Evolutionary conservation across 2,888 invertebrate species (phyloP), one percentile per base, ranked within the genome.

Genomic region (Caenorhabditis virilis): DNA sequence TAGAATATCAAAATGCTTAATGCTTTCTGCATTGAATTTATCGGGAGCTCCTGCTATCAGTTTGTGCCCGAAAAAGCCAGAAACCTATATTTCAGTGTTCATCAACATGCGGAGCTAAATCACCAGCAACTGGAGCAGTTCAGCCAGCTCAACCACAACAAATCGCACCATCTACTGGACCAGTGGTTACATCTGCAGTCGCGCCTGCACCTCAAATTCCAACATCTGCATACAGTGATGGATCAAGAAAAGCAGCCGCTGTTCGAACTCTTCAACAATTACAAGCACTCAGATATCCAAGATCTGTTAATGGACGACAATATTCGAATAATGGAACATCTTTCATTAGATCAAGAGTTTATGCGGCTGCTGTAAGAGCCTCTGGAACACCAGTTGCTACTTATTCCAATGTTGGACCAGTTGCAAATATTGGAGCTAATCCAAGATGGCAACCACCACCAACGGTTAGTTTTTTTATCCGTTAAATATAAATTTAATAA

Each of bases 201-300:
- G 68, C 65, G 13, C 64, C 61, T 18, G 71, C 67, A 22, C 71
- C 71, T 27, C 72, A 72, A 25, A 62, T 68, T 43, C 71, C 71
- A 27, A 30, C 58, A 1, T 52, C 52, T 11, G 69, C 65, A 2
- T 61, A 69, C 42, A 51, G 58, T 0, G 57, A 61, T 26, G 63
- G 69, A 48, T 35, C 50, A 4, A 30, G 13, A 13, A 50, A 43
- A 20, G 65, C 65, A 0, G 65, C 60, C 9, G 71, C 68, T 11
- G 60, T 55, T 22, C 36, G 64, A 23, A 61, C 65, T 36, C 51
- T 57, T 38, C 65, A 60, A 46, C 54, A 53, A 42, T 52, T 52
- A 16, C 66, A 64, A 38, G 60, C 50, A 11, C 47, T 56, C 42
- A 55, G 47, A n/a, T 56, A 58, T 56, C 53, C 54, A 27, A 51